Base-by-base conservation (phyloP, 1,140 invertebrate species). In the Gonatopus flavifemur region DNA sequence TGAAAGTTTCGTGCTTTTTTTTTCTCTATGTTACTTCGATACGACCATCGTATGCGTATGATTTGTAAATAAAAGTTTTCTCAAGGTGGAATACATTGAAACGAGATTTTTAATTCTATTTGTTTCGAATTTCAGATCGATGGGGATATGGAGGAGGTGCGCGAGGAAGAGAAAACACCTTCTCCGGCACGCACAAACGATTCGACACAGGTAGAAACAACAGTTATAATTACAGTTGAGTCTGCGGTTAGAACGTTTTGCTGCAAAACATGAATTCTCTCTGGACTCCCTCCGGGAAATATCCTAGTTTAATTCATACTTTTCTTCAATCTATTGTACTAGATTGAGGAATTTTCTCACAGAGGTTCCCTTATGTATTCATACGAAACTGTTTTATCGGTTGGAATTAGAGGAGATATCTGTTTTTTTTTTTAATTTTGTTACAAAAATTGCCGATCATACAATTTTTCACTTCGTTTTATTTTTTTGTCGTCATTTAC, bases 161-260 rank as follows among this genome's bases (percentile, higher is more conserved):
- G 35, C 57, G 69, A 38, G 67, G 69, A 42, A 57, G 72, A 22
- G 72, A 74, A 54, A 72, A 67, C 31, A 59, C 38, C n/a, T 74
- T 69, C 40, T 60, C 65, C 16, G 69, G 64, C 28, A 33, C 55
- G 16, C 72, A 71, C 55, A 74, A 71, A 45, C 55, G 72, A 57
- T 74, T 72, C 13, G 69, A 72, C 13, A 54, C 44, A 16, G 51
- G 46, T 25, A 62, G 59, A 43, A 59, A 57, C 39, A 63, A 47
- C 28, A 53, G 49, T 32, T 70, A 66, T 37, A 69, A 66, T 44
- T 67, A 69, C 38, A 67, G 61, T 64, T 70, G 62, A 70, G n/a
- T n/a, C 58, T 62, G 52, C 39, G 41, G 16, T 31, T 36, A 39
- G 30, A 46, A 49, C 31, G 30, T 50, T 45, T 53, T 50, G 38